Evolutionary conservation across 2,888 invertebrate species (phyloP), one percentile per base, ranked within the genome.

Genomic region (Tetragonisca angustula): DNA sequence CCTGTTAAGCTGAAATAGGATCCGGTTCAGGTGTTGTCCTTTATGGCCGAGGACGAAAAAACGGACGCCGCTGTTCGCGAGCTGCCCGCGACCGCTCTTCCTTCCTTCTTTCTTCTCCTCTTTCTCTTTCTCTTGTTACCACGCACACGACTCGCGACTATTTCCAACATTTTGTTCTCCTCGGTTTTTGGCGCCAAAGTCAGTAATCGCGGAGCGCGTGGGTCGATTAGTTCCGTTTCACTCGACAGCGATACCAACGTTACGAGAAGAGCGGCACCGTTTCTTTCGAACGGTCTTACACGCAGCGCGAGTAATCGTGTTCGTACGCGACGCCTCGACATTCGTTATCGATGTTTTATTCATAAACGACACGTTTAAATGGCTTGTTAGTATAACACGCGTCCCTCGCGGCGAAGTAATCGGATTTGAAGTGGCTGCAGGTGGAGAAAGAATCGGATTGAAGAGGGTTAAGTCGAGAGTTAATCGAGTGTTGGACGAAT

Each of bases 1-100:
- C 88, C 88, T 83, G 71, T 75, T 79, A 85, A 78, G 77, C 87
- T 84, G 87, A 84, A 83, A 85, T 78, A 81, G 83, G 83, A 90
- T 85, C 84, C 89, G 90, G 74, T 87, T 85, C 83, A 79, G 81
- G 70, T 81, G 85, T 89, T 81, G 83, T 76, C 78, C 82, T 82
- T 84, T 84, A 78, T 79, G 67, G 65, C n/a, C 73, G 88, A 71
- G 78, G 56, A 78, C 73, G 78, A 80, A 79, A 81, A 85, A 73
- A 74, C 68, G 27, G 17, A 11, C 67, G 70, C 69, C 67, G 70
- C 69, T 79, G 64, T 49, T 24, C 62, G 79, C 67, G 70, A 71
- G 70, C 24, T 52, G 72, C 59, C 36, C 43, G 19, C 71, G 61
- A n/a, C 36, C 9, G 49, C 24, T 19, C 43, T 52, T 4, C 49